Conservation (phyloP, 2,888 invertebrate species). For the Protodeltote pygarga region DNA sequence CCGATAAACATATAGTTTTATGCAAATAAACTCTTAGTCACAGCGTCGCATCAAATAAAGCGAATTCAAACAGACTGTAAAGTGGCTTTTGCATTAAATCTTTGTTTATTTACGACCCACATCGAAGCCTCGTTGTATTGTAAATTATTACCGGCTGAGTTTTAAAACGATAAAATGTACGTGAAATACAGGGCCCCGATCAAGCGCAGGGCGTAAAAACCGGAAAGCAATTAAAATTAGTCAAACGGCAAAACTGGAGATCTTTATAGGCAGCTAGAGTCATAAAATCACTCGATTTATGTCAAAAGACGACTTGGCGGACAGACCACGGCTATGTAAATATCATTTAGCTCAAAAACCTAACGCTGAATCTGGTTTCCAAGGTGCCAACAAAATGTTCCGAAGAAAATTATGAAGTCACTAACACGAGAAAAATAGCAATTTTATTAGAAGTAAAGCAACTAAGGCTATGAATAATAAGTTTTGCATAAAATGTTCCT, state of each 20-base stretch:
- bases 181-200: conserved; percentile 69
- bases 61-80: conserved; percentile 64
- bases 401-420: conserved; percentile 41
- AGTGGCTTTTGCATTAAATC: conserved; percentile 71
- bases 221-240: conserved; percentile 78
- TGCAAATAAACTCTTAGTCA: conserved; percentile 57
- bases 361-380: conserved; percentile 34
- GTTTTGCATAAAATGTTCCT: conserved; percentile 44
- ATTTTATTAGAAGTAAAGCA: conserved; percentile 25
- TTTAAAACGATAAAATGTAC: conserved; percentile 74
- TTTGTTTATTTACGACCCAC: conserved; percentile 72
- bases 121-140: conserved; percentile 66
- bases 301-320: conserved; percentile 56
- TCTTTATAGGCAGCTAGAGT: conserved; percentile 70
- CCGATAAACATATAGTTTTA: conserved; percentile 31
- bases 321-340: conserved; percentile 48
- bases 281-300: conserved; percentile 78
- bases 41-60: conserved; percentile 55
- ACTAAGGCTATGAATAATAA: conserved; percentile 38
- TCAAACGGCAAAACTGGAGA: conserved; percentile 73
- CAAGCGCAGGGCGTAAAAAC: conserved; percentile 70
- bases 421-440: conserved; percentile 29
- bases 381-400: conserved; percentile 37
- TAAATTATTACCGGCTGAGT: conserved; percentile 71
- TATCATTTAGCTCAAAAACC: conserved; percentile 55